Base-by-base conservation (phyloP, 2,113 vertebrate genomes). In the Miniopterus natalensis region DNA sequence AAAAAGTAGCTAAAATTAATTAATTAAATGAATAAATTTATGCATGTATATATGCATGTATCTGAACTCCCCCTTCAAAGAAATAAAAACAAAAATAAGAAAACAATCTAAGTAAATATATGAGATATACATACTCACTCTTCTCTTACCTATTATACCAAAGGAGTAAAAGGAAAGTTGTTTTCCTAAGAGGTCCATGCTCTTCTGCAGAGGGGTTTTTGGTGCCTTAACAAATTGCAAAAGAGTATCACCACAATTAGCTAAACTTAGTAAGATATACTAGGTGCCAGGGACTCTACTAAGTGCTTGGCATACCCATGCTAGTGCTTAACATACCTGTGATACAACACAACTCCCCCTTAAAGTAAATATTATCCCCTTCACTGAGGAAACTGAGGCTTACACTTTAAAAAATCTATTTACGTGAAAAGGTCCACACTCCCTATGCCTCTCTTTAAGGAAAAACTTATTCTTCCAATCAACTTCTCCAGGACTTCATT, bases 101-200 rank as follows among this genome's bases (percentile, higher is more conserved):
- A 36, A 51, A 45, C 74, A 90, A 40, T 21, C 57, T 27, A 78
- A 68, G 31, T 90, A 87, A 92, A 86, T 59, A 92, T 49, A 55
- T 66, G 89, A 94, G 57, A 75, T 47, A 61, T 3, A 96, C 84
- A 97, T 85, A 95, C 95, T 95, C 96, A 97, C 96, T 97, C 89
- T 96, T 93, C 84, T 96, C 98, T 98, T 98, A 99, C 99, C 99
- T 96, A 99, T 99, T 98, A 99, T 99, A 97, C 99, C 98, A 96
- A 99, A 99, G 78, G 99, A 99, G 94, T 99, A 99, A 75, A 99
- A 98, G 5, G 99, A 99, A 65, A 99, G 99, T 94, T 99, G 99
- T 94, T 99, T 99, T 84, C 99, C 99, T 93, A 99, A 98, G 73
- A 99, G 99, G 98, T 99, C 99, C 99, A 99, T 99, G 98, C 99